phyloP scores from a whole-genome alignment of 2,797 vertebrate genomes.

The Sebastes dallii region DNA sequence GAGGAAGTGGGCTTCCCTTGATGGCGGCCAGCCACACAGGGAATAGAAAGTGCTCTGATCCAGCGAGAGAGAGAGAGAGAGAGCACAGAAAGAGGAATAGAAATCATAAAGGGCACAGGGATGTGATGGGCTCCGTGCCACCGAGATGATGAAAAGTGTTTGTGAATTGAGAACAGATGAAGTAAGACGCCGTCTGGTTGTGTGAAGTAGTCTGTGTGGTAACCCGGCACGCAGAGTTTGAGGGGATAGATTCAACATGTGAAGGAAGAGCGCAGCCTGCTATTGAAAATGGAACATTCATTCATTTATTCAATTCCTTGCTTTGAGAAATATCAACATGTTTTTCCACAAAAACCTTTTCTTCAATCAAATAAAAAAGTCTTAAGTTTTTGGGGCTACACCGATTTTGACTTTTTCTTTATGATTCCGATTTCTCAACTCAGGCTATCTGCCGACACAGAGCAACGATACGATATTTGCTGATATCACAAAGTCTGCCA shows the following conservation, averaged over 20 bases:
- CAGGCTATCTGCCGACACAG: too few relatives aligned
- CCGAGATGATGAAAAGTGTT: not conserved
- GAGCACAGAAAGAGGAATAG: constrained; percentile 47
- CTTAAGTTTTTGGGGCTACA: not conserved
- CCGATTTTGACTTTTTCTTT: too few relatives aligned
- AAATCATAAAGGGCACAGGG: constrained; percentile 7
- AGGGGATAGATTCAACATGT: not conserved
- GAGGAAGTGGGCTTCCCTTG: constrained; percentile 79
- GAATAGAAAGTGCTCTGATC: constrained; percentile 65
- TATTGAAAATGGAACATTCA: not conserved
- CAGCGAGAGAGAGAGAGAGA: not conserved
- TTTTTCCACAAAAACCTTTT: not conserved
- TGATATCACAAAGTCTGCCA: too few relatives aligned
- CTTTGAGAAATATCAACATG: not conserved
- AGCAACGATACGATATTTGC: too few relatives aligned
- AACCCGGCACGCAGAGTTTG: not conserved
- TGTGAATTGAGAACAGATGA: constrained; percentile 6
- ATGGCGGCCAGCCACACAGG: constrained; percentile 51
- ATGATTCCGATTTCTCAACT: too few relatives aligned
- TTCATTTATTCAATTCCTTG: not conserved
- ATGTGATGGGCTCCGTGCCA: not conserved
- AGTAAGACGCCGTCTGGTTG: not conserved
- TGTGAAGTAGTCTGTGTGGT: constrained; percentile 1
- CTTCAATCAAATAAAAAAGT: not conserved
- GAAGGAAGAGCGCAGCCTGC: not conserved